Base-by-base conservation (phyloP, 2,888 invertebrate genomes). In the Argynnis bischoffii region DNA sequence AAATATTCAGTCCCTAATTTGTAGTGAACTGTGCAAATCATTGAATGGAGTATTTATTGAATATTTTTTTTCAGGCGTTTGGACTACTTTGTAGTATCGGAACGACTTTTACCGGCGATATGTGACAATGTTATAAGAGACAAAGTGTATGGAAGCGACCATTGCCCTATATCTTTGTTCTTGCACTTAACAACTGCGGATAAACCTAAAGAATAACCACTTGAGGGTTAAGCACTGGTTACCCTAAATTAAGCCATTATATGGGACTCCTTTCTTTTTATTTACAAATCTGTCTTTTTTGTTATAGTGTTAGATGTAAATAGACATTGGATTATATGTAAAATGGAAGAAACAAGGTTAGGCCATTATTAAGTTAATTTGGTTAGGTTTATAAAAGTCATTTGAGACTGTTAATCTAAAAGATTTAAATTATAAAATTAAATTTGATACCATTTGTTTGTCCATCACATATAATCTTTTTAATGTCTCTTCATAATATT, bases 11-110 rank as follows among this genome's bases (percentile, higher is more conserved):
- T 26, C 26, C 26, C 26, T 26, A 26, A 26, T 26, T 26, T 26
- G 3, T 26, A 26, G 26, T 26, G 5, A 26, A 26, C 5, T 26
- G 4, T 26, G 26, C 4, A 26, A 26, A n/a, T 16, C 3, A 6
- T n/a, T 11, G 48, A 50, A 15, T 5, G 50, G 1, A 50, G 1
- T 50, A 5, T 48, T 31, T 55, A 55, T 41, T 1, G 18, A 18
- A 18, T 16, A n/a, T 67, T 46, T 72, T 67, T 18, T 93, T 93
- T 75, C 92, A 97, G 97, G 98, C 95, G 99, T 79, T 90, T 99
- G 81, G 99, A 99, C 89, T 99, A 99, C 87, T 99, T 98, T 85
- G 94, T 99, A 63, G 90, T 98, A 11, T 99, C 99, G 0, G 94
- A 98, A 78, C 94, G 96, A 64, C 93, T 99, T 31, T 83, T 95